Evolutionary conservation across 2,888 invertebrate species (phyloP), one percentile per base, ranked within the genome.

Genomic region (Chorisops tibialis): DNA sequence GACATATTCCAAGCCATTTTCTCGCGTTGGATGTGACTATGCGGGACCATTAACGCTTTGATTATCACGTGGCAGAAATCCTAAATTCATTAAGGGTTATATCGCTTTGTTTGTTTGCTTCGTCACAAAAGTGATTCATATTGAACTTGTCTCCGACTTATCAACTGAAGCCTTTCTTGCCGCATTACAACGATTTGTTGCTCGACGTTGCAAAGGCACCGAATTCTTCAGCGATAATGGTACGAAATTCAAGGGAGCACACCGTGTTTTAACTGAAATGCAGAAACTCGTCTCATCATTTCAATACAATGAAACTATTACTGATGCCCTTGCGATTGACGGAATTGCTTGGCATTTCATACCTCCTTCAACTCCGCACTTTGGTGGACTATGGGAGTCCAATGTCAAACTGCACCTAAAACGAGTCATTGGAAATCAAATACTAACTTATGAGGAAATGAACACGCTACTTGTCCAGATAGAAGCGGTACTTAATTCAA

Each of bases 181-280:
- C 5, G 7, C 62, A 0, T 70, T 70, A 48, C 21, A 62, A 9
- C 54, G 72, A 5, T 71, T 72, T 39, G 47, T 62, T 0, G 43
- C 68, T 2, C 61, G 70, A 6, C 64, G n/a, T n/a, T n/a, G n/a
- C n/a, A n/a, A n/a, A n/a, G n/a, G n/a, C n/a, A n/a, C n/a, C n/a
- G n/a, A n/a, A n/a, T n/a, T n/a, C n/a, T n/a, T n/a, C n/a, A n/a
- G 68, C 51, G 72, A 72, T 45, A 66, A 68, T 51, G 71, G 70
- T 2, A 68, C 68, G 1, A 70, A 68, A 16, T 71, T 71, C 38
- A 47, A 65, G 7, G 70, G 71, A 6, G 71, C 71, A 1, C 47
- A 62, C 3, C 38, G 50, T 1, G 63, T 68, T 11, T 37, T 45
- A 68, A 4, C 59, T 61, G 22, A 59, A 64, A 1, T 63, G 51